Evolutionary conservation across 2,888 invertebrate genomes (phyloP).

Genomic region (Caenorhabditis uteleia): DNA sequence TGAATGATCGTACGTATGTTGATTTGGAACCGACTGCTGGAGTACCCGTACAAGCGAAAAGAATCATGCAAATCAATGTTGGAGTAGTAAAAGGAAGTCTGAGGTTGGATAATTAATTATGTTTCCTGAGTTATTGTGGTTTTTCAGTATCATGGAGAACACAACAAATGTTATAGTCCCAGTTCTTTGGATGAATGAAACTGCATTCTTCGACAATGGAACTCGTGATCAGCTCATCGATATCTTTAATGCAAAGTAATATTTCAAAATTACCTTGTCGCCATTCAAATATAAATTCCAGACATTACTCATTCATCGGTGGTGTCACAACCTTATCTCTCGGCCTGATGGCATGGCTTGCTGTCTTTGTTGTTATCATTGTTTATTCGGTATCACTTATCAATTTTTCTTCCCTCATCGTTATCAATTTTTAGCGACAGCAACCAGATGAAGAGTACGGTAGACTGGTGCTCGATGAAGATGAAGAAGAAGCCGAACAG

Average conservation of each 20-base stretch:
- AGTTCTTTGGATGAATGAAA: constrained; percentile 67
- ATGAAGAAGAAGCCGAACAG: constrained; percentile 11
- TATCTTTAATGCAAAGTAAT: constrained; percentile 29
- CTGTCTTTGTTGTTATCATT: constrained; percentile 30
- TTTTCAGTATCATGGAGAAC: constrained; percentile 41
- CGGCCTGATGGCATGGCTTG: constrained; percentile 38
- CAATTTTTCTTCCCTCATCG: not conserved
- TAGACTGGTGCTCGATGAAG: constrained; percentile 31
- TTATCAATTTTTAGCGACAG: constrained; percentile 17
- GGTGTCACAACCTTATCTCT: constrained; percentile 31
- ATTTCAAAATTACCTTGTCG: no score
- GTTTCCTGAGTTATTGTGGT: no score
- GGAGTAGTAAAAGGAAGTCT: constrained; percentile 63
- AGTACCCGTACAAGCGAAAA: constrained; percentile 56
- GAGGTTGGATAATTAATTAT: constrained; percentile 28
- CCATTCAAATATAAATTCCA: constrained; percentile 1
- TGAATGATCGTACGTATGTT: constrained; percentile 57
- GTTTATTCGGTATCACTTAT: constrained; percentile 28
- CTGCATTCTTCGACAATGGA: constrained; percentile 57
- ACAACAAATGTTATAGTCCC: constrained; percentile 56
- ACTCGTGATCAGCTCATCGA: constrained; percentile 53
- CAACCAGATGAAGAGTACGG: constrained; percentile 33
- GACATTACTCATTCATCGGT: constrained; percentile 35
- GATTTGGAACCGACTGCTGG: constrained; percentile 65
- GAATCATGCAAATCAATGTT: constrained; percentile 64